Percentiles rank a stretch among this genome's conserved stretches.
phyloP scores from a whole-genome alignment of 2,797 vertebrate genomes.

The Yasuhikotakia modesta region DNA sequence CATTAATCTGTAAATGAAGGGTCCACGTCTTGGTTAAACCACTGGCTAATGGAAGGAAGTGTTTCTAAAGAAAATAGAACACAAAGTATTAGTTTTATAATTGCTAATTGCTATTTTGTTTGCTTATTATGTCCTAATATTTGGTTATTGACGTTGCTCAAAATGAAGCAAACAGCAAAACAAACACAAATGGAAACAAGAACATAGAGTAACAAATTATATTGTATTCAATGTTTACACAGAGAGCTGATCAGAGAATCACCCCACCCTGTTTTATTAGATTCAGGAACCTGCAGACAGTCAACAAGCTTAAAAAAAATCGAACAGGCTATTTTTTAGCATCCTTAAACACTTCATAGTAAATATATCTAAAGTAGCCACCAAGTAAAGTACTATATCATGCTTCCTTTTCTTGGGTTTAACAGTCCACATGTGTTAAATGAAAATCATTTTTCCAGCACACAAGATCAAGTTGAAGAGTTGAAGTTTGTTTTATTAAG shows the following conservation, averaged over 20 bases:
- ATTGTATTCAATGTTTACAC: background rate
- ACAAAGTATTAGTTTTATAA: background rate
- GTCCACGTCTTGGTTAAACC: constrained; percentile 30
- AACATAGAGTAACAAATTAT: background rate
- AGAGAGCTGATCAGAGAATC: background rate
- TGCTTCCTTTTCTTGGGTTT: background rate
- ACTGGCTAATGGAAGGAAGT: constrained; percentile 10
- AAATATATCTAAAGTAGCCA: background rate
- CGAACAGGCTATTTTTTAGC: background rate
- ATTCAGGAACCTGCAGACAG: background rate
- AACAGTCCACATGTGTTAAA: constrained; percentile 16
- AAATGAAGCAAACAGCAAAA: background rate
- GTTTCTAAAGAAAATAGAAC: background rate
- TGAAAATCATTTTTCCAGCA: constrained; percentile 19
- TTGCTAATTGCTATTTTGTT: background rate
- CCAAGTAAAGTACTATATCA: background rate
- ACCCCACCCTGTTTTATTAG: background rate
- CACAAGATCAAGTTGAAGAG: background rate
- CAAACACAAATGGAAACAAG: background rate
- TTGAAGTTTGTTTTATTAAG: constrained; percentile 27
- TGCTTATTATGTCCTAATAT: background rate
- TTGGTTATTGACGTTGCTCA: background rate
- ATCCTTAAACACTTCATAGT: background rate
- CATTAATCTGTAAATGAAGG: constrained; percentile 36
- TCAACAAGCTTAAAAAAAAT: background rate